Conservation (phyloP, 2,888 invertebrate species). For the Boloria euphrosyne region DNA sequence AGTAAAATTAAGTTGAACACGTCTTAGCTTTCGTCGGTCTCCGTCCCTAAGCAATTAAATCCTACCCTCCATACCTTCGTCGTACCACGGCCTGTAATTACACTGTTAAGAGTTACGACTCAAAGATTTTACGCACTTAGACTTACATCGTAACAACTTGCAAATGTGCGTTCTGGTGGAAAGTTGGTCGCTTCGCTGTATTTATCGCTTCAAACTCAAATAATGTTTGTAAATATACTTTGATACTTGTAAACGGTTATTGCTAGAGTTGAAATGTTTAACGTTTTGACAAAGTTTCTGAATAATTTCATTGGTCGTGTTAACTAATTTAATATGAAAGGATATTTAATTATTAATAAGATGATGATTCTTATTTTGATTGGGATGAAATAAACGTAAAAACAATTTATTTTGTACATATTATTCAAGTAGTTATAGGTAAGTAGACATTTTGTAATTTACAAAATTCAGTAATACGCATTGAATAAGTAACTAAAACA, state of each 20-base stretch:
- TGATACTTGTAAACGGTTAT: slow-evolving; percentile 15
- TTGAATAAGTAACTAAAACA: not conserved
- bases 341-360: too few species aligned
- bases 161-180: slow-evolving; percentile 24
- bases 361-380: too few species aligned
- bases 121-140: slow-evolving; percentile 75
- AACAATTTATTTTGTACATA: too few species aligned
- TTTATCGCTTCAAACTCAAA: slow-evolving; percentile 43
- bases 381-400: too few species aligned
- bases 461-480: too few species aligned
- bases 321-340: too few species aligned
- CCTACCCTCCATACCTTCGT: slow-evolving; percentile 47
- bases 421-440: too few species aligned
- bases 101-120: slow-evolving; percentile 58
- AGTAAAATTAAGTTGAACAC: slow-evolving; percentile 18
- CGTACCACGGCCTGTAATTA: slow-evolving; percentile 60
- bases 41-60: slow-evolving; percentile 65
- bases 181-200: slow-evolving; percentile 38
- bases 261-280: not conserved
- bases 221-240: slow-evolving; percentile 27
- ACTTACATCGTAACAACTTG: slow-evolving; percentile 18
- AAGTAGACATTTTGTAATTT: too few species aligned
- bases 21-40: slow-evolving; percentile 26
- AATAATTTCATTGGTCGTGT: too few species aligned
- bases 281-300: not conserved